Percentiles rank a stretch among this genome's conserved stretches.
phyloP scores from a whole-genome alignment of 2,888 invertebrate genomes.

The Drosophila dives region DNA sequence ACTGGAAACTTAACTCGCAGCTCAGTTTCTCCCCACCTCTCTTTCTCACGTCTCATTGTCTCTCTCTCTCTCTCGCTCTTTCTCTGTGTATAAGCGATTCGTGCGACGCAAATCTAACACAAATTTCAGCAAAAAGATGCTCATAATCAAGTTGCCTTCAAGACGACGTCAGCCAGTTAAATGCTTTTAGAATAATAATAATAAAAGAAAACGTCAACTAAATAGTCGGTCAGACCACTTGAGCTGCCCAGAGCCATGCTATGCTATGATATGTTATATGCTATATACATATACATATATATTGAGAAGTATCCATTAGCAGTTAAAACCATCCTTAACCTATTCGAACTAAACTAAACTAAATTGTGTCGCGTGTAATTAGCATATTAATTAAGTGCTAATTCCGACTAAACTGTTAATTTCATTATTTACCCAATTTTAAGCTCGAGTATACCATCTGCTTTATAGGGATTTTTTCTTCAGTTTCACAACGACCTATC shows the following conservation, averaged over 20 bases:
- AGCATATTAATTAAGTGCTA: constrained; percentile 41
- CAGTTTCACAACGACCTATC: not conserved
- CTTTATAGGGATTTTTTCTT: not conserved
- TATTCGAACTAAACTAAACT: constrained; percentile 27
- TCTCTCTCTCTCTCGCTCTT: constrained; percentile 2
- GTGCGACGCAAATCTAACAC: constrained; percentile 75
- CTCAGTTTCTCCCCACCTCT: constrained; percentile 22
- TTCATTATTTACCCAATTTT: constrained; percentile 33
- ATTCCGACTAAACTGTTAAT: constrained; percentile 39
- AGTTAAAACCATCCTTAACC: constrained; percentile 17
- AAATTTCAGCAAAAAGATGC: constrained; percentile 31
- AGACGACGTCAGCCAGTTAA: constrained; percentile 50
- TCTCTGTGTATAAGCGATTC: constrained; percentile 62
- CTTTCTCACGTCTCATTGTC: constrained; percentile 5
- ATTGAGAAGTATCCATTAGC: constrained; percentile 4
- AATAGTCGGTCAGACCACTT: constrained; percentile 59
- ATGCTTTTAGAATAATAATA: constrained; percentile 7
- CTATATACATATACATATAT: not conserved
- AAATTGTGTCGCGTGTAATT: constrained; percentile 63
- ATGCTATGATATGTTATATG: constrained; percentile 8
- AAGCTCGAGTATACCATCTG: not conserved
- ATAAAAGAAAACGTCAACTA: constrained; percentile 38
- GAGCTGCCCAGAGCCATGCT: constrained; percentile 16
- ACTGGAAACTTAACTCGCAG: constrained; percentile 63
- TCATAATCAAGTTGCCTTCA: constrained; percentile 35